Evolutionary conservation across 1,140 invertebrate genomes (phyloP), one percentile per base, ranked within the genome.

Genomic region (Papilio dardanus): DNA sequence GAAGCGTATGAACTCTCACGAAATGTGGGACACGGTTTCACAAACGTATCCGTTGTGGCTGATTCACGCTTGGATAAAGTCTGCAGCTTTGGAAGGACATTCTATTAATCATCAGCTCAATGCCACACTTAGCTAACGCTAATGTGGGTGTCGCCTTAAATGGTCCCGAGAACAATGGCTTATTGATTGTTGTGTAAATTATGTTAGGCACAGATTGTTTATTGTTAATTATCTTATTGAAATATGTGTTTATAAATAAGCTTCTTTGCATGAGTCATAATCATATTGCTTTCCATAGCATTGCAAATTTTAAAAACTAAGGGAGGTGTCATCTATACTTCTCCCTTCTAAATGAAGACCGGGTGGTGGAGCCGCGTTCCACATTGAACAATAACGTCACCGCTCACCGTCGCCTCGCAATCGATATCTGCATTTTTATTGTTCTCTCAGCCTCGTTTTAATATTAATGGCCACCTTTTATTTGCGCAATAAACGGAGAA

Each of bases 401-500:
- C 66, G 7, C n/a, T n/a, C 75, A 54, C 54, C 71, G 80, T 77
- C 71, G 83, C 75, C 77, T 86, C 83, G 84, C 86, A 81, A 86
- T 85, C 84, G 79, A 85, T 86, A 88, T 90, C 88, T 87, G 84
- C 83, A 87, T 89, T 87, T 89, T 85, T 87, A 87, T 89, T 86
- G 81, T 81, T 76, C 66, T 66, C 33, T 74, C 73, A 67, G 40
- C 33, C 50, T 33, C 76, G 75, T 71, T 75, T 68, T 71, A 76
- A 77, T 77, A 74, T 79, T 83, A 77, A 83, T 79, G 71, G 54
- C 40, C 40, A 54, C 46, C 54, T 74, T 67, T 69, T 71, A 71
- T 69, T 65, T 28, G 65, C 35, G 42, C 33, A 67, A 37, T 71
- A 62, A 62, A 62, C 54, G 8, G 54, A 14, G 54, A 62, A 62